These are phyloP conservation scores for Drosophila longiperda DNA, from an alignment of 2,888 invertebrate genomes.

Conservation along the genomic window DNA sequence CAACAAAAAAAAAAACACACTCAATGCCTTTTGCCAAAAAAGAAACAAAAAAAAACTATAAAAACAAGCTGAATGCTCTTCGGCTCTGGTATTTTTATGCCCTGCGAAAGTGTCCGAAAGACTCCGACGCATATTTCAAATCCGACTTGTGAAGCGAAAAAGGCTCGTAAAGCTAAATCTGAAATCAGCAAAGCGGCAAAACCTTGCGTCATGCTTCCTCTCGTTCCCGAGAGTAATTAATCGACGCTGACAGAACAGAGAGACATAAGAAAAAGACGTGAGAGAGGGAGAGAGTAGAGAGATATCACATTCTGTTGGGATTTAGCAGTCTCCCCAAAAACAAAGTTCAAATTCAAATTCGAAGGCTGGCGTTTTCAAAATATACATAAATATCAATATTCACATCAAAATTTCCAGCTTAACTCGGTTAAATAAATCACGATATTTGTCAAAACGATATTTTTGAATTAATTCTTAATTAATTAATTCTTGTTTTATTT, in stretches of 20 bases:
- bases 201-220: neutral
- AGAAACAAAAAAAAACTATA: conserved; percentile 32
- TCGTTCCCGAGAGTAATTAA: conserved; percentile 65
- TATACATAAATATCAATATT: neutral
- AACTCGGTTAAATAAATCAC: neutral
- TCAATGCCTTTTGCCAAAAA: conserved; percentile 45
- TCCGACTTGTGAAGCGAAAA: conserved; percentile 75
- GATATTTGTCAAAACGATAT: neutral
- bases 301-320: neutral
- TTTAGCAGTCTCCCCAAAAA: neutral
- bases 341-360: neutral
- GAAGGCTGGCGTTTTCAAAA: conserved; percentile 1
- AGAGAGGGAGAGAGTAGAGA: conserved; percentile 11
- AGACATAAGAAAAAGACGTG: neutral
- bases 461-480: neutral
- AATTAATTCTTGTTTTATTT: neutral
- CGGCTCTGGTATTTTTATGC: conserved; percentile 70
- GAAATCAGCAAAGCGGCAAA: conserved; percentile 68
- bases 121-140: conserved; percentile 70
- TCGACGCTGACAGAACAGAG: conserved; percentile 53
- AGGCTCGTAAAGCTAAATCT: conserved; percentile 79
- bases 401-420: neutral
- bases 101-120: conserved; percentile 67
- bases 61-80: conserved; percentile 35
- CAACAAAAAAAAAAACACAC: conserved; percentile 25